Evolutionary conservation across 2,797 vertebrate genomes (phyloP).

Genomic region (Diceros bicornis): DNA sequence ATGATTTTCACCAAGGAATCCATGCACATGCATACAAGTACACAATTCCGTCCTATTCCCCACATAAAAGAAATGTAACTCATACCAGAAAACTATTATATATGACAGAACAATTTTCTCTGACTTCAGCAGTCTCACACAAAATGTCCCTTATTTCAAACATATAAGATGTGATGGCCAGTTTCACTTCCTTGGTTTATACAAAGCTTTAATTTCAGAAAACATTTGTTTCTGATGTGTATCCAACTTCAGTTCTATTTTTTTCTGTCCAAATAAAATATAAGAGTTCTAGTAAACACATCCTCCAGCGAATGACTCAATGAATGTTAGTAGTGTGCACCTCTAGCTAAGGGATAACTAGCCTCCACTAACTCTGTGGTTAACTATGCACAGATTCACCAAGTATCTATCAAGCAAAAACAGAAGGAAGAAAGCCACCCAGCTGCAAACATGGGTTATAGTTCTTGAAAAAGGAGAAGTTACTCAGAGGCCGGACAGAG

Average conservation of each 20-base stretch:
- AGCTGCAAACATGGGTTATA: not conserved
- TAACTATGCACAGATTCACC: not conserved
- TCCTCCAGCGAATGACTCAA: not conserved
- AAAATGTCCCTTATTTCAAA: not conserved
- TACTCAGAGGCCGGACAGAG: not conserved
- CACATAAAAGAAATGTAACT: not conserved
- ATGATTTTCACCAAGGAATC: not conserved
- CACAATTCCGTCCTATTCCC: not conserved
- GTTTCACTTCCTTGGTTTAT: not conserved
- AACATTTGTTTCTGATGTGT: not conserved
- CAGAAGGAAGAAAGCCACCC: not conserved
- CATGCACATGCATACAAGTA: not conserved
- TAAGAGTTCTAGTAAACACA: not conserved
- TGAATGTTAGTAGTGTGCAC: not conserved
- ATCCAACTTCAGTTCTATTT: not conserved
- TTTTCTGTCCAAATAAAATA: not conserved
- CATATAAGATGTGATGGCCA: not conserved
- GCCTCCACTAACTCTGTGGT: not conserved
- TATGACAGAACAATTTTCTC: not conserved
- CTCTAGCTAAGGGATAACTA: not conserved
- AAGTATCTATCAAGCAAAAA: not conserved
- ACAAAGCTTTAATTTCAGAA: conserved; percentile 19
- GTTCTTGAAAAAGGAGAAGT: not conserved
- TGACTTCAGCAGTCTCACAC: not conserved
- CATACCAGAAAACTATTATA: not conserved